Base-by-base conservation (phyloP, 2,113 vertebrate species). In the Orientallactaga bullata region DNA sequence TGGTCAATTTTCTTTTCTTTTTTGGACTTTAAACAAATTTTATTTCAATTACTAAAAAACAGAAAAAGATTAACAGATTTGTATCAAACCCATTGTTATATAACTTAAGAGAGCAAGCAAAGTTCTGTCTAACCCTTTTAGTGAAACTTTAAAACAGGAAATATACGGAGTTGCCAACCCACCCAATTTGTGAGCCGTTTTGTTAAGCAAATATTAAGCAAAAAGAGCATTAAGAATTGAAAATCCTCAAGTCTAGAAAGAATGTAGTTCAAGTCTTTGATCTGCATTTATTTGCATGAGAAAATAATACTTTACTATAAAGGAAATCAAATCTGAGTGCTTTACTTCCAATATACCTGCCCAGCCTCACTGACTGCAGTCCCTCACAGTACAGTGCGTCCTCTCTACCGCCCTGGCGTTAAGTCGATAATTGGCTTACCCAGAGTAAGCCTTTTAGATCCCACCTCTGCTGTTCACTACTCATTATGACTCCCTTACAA, bases 1-100 rank as follows among this genome's bases (percentile, higher is more conserved):
- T 78, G 85, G 74, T 82, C 93, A 90, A 30, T 77, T 69, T 82
- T 69, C 55, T 47, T 47, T 47, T 47, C 8, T 47, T 47, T 47
- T 47, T 47, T 42, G 18, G 30, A 89, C 47, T 95, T 85, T n/a
- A 63, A 71, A 32, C 18, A 90, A 65, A 63, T 89, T 98, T 98
- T 97, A 98, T 97, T 98, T 95, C 95, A 96, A 96, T 97, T 96
- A 98, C 89, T 96, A 94, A 96, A 88, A 96, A 88, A 65, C 91
- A 91, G 47, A 97, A 96, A 95, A 97, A 97, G 85, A 97, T 90
- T 91, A 97, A 96, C 87, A 96, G 88, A 93, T 95, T 97, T 55
- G 96, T 96, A 97, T 97, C 96, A 95, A 96, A 97, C 85, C 96
- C 72, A 94, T 66, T 95, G 95, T 97, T 93, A 97, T 90, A 94